Conservation (phyloP, 2,113 vertebrate species). For the Euleptes europaea region DNA sequence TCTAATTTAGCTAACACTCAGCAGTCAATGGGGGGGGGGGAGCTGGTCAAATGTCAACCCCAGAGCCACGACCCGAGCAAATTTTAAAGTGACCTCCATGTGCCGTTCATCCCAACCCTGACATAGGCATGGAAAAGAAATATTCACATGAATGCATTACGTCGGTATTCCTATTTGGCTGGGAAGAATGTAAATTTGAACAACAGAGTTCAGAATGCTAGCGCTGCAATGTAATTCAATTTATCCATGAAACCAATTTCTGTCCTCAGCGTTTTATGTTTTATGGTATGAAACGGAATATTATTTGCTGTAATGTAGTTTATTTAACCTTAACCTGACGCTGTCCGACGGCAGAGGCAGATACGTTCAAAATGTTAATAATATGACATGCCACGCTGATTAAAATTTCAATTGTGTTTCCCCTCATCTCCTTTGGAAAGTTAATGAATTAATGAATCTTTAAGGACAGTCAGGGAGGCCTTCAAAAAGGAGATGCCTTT, state of each 20-base stretch:
- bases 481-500: slow-evolving; percentile 77
- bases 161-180: slow-evolving; percentile 38
- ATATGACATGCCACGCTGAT: slow-evolving; percentile 73
- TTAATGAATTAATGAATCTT: slow-evolving; percentile 90
- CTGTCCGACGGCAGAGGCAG: slow-evolving; percentile 67
- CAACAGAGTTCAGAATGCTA: slow-evolving; percentile 50
- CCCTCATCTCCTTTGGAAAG: slow-evolving; percentile 79
- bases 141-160: slow-evolving; percentile 13
- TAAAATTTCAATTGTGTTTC: slow-evolving; percentile 79
- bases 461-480: slow-evolving; percentile 81
- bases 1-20: not conserved
- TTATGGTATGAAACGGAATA: slow-evolving; percentile 65
- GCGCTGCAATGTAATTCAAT: slow-evolving; percentile 63
- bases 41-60: not conserved
- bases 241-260: slow-evolving; percentile 68
- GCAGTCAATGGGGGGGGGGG: too few relatives aligned
- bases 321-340: slow-evolving; percentile 76
- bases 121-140: slow-evolving; percentile 15
- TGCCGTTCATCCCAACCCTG: not conserved
- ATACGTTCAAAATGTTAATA: slow-evolving; percentile 73
- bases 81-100: not conserved
- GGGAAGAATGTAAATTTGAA: slow-evolving; percentile 49
- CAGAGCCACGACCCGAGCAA: not conserved
- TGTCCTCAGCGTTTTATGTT: slow-evolving; percentile 66
- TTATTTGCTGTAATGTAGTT: slow-evolving; percentile 70